phyloP scores from a whole-genome alignment of 2,888 invertebrate genomes.

The Criorhina ranunculi region DNA sequence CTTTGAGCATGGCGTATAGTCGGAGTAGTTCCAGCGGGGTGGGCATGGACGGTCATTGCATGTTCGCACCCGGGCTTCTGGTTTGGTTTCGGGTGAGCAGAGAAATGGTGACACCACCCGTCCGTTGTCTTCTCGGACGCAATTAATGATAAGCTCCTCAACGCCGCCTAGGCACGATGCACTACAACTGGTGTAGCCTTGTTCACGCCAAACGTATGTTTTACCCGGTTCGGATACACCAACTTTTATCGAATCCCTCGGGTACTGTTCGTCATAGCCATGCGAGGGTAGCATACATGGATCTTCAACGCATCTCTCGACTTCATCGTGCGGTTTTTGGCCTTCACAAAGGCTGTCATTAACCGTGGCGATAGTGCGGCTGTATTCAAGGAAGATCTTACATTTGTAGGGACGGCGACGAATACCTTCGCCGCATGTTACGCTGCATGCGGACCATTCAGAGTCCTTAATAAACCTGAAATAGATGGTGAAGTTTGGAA shows the following conservation, averaged over 20 bases:
- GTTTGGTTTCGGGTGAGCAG: constrained; percentile 94
- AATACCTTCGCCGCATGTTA: constrained; percentile 95
- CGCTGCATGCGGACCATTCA: constrained; percentile 96
- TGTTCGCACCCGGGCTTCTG: constrained; percentile 93
- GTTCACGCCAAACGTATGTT: constrained; percentile 94
- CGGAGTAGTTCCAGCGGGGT: constrained; percentile 96
- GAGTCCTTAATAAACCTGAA: constrained; percentile 94
- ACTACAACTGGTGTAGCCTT: constrained; percentile 96
- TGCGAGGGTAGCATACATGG: constrained; percentile 89
- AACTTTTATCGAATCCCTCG: constrained; percentile 86
- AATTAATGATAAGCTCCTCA: constrained; percentile 94
- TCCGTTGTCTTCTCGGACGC: constrained; percentile 93
- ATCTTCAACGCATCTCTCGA: constrained; percentile 92
- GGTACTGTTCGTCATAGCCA: constrained; percentile 85
- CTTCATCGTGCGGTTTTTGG: constrained; percentile 92
- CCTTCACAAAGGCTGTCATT: constrained; percentile 95
- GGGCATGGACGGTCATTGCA: constrained; percentile 98
- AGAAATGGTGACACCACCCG: constrained; percentile 94
- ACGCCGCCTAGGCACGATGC: constrained; percentile 96
- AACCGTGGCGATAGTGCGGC: constrained; percentile 93
- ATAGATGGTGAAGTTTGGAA: constrained; percentile 27
- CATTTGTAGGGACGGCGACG: constrained; percentile 95
- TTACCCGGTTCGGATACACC: constrained; percentile 91
- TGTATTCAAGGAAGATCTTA: constrained; percentile 96
- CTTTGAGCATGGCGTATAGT: constrained; percentile 95